These are phyloP conservation scores for Crocallis elinguaria DNA, from an alignment of 2,888 invertebrate genomes.

Conservation along the genomic window DNA sequence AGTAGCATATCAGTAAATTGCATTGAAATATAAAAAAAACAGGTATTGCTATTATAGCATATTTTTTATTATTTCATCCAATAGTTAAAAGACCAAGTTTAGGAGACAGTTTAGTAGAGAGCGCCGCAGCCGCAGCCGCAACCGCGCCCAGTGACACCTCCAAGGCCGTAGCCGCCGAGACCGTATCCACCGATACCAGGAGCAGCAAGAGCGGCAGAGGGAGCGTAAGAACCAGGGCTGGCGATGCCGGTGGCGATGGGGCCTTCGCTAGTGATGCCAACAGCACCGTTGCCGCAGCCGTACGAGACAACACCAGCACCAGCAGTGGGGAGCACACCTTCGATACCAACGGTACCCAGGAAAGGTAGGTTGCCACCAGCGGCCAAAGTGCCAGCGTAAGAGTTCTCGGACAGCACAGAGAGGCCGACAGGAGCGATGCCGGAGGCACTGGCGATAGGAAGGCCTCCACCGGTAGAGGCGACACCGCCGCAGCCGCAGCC, in stretches of 20 bases:
- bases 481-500: conserved; percentile 17
- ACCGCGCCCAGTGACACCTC: background rate
- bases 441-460: conserved; percentile 31
- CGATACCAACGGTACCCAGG: conserved; percentile 23
- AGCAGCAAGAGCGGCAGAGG: conserved; percentile 1
- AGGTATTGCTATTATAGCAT: no score
- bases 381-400: background rate
- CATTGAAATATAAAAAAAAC: no score
- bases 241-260: conserved; percentile 19
- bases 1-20: no score
- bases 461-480: conserved; percentile 20
- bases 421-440: conserved; percentile 38
- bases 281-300: conserved; percentile 26
- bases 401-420: conserved; percentile 28
- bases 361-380: conserved; percentile 11
- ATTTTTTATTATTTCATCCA: background rate
- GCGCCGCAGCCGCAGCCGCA: conserved; percentile 1
- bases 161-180: conserved; percentile 1
- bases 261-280: conserved; percentile 20
- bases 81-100: background rate
- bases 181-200: conserved; percentile 13
- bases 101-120: background rate
- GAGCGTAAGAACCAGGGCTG: background rate
- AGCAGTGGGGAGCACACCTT: conserved; percentile 26
- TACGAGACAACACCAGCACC: conserved; percentile 42